Conservation (phyloP, 2,888 invertebrate genomes). For the Lasioglossum morio region DNA sequence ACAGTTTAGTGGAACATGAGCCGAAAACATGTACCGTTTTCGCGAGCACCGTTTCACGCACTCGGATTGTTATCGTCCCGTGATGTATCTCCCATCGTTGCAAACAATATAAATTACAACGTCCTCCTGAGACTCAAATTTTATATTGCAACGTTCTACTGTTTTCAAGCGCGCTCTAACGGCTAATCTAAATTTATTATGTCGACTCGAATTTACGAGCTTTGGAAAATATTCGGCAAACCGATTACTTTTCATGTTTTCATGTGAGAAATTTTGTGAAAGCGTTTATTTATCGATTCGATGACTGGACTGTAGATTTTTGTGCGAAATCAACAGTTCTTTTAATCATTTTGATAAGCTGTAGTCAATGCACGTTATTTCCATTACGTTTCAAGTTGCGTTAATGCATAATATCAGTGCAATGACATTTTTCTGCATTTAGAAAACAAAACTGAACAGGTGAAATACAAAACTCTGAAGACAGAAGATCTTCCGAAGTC, state of each 20-base stretch:
- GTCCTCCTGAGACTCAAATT: not conserved
- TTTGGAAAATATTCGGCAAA: not conserved
- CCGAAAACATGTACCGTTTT: constrained; percentile 29
- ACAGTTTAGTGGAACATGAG: constrained; percentile 24
- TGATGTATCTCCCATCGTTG: not conserved
- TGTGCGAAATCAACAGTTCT: not conserved
- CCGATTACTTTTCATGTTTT: not conserved
- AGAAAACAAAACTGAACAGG: too few relatives aligned
- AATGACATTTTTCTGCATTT: too few relatives aligned
- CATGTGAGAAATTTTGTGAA: not conserved
- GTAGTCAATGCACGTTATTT: too few relatives aligned
- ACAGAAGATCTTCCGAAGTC: too few relatives aligned
- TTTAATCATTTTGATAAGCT: not conserved
- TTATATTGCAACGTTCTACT: not conserved
- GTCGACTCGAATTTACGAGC: not conserved
- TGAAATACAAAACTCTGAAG: too few relatives aligned
- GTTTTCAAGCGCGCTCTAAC: not conserved
- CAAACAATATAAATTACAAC: not conserved
- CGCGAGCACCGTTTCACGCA: constrained; percentile 1
- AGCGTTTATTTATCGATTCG: not conserved
- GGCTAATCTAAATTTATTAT: not conserved
- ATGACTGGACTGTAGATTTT: not conserved
- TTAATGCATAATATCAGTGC: too few relatives aligned
- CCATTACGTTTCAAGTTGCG: too few relatives aligned
- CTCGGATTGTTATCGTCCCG: not conserved